phyloP scores from a whole-genome alignment of 1,140 invertebrate genomes.

The Varroa destructor region DNA sequence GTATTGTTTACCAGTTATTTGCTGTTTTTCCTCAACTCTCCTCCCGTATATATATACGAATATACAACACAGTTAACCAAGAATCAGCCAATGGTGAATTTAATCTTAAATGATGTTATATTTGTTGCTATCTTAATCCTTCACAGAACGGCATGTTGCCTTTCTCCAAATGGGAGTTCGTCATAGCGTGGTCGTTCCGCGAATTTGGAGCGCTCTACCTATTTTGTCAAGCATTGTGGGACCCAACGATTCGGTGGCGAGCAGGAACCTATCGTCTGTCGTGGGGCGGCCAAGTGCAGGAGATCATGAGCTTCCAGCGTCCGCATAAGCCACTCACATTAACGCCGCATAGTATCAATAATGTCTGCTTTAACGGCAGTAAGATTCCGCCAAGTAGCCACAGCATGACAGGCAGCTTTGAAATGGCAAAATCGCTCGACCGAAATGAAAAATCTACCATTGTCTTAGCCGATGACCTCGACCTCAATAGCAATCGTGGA shows the following conservation, averaged over 20 bases:
- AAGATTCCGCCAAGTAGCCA: neutral
- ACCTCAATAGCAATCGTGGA: slow-evolving; percentile 13
- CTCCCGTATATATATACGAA: too few species aligned
- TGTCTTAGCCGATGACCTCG: neutral
- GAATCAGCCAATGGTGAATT: slow-evolving; percentile 4
- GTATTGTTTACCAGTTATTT: too few species aligned
- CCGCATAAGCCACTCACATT: slow-evolving; percentile 14
- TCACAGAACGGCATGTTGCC: slow-evolving; percentile 74
- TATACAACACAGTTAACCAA: too few species aligned
- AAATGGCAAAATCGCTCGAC: too few species aligned
- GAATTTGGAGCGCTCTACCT: slow-evolving; percentile 77
- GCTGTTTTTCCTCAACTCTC: too few species aligned
- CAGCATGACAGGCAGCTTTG: too few species aligned
- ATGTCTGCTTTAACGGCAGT: neutral
- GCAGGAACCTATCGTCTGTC: slow-evolving; percentile 70
- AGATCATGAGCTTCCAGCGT: slow-evolving; percentile 32
- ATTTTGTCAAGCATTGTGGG: slow-evolving; percentile 62
- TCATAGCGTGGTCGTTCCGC: slow-evolving; percentile 86
- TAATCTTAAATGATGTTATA: neutral
- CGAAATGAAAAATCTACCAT: neutral
- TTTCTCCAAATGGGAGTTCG: slow-evolving; percentile 90
- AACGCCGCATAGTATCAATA: neutral
- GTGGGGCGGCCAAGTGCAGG: slow-evolving; percentile 64
- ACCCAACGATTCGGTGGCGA: slow-evolving; percentile 79
- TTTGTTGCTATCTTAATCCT: slow-evolving; percentile 35